Base-by-base conservation (phyloP, 64 coral and sea anemone species). In the Exaiptasia diaphana region DNA sequence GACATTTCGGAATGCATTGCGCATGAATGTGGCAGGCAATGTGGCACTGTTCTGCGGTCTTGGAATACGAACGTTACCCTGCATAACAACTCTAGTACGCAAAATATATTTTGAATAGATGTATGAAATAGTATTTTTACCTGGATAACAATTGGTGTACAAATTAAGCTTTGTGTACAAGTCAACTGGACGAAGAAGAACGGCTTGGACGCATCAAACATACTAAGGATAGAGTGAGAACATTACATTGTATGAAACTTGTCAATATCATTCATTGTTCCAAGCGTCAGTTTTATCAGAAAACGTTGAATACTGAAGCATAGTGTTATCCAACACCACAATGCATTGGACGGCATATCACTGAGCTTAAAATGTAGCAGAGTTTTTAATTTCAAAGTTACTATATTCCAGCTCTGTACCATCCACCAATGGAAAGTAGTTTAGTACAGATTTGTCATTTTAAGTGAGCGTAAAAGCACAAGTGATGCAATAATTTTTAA, bases 161-260 rank as follows among this genome's bases (percentile, higher is more conserved):
- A 77, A 25, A 78, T 62, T 24, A 32, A 41, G n/a, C 56, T 78
- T 63, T 77, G 59, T 26, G 60, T 4, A 32, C 49, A 87, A 28
- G 59, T 77, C 26, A 87, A 41, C 75, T 87, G 74, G 10, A 87
- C 56, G 32, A 87, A 68, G 38, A 87, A 87, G 73, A 87, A 87
- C 18, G 84, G 84, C 24, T 87, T 87, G 2, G 59, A 61, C 44
- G 37, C 40, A 43, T 29, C 64, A 56, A 87, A 53, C 32, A 56
- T 77, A 34, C 52, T 30, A 15, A 60, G 10, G 15, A 23, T 76
- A 48, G 4, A 65, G 45, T 31, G 33, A 62, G 57, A 6, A 62
- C 20, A 10, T 46, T 46, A 7, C 15, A 46, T 46, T 46, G 15
- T 8, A 46, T 8, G 6, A 46, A 15, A 15, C 43, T 46, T 46